Percentiles rank a stretch among this genome's conserved stretches.
These are phyloP conservation scores for Octodonta nipae DNA, from an alignment of 2,888 invertebrate species.

Conservation along the genomic window DNA sequence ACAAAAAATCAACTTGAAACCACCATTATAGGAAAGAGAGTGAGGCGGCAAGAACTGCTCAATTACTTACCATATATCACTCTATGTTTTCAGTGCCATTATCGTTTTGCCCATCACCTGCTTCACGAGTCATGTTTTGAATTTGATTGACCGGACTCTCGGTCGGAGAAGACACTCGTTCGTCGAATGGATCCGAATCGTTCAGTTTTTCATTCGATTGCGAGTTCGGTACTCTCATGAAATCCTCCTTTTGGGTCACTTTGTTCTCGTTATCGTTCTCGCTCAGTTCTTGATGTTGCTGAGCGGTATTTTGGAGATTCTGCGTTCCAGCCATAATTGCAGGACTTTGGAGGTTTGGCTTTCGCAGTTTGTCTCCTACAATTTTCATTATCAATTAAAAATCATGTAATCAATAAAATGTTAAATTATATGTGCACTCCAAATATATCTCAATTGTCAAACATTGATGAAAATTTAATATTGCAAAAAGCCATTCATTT, in stretches of 20 bases:
- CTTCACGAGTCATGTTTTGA: constrained; percentile 42
- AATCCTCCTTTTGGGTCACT: constrained; percentile 24
- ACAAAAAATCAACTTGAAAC: no score
- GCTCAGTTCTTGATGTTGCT: constrained; percentile 16
- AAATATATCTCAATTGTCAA: no score
- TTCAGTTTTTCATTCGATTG: constrained; percentile 25
- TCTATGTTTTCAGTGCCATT: constrained; percentile 23
- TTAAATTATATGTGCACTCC: no score
- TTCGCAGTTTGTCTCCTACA: constrained; percentile 32
- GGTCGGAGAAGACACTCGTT: constrained; percentile 15
- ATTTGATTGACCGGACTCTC: constrained; percentile 24
- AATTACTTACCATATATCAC: constrained; percentile 16
- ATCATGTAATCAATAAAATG: no score
- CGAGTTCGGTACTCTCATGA: constrained; percentile 23
- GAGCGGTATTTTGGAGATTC: constrained; percentile 24
- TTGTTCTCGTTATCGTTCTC: constrained; percentile 10
- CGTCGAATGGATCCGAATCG: constrained; percentile 23
- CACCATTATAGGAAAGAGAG: no score
- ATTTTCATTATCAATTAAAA: no score
- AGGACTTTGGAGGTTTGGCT: constrained; percentile 29
- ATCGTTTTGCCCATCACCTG: constrained; percentile 39
- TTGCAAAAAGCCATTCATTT: no score
- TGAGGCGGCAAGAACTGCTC: no score
- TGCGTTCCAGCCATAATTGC: constrained; percentile 28
- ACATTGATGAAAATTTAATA: no score